Conservation (phyloP, 2,888 invertebrate genomes). For the Plutella xylostella region DNA sequence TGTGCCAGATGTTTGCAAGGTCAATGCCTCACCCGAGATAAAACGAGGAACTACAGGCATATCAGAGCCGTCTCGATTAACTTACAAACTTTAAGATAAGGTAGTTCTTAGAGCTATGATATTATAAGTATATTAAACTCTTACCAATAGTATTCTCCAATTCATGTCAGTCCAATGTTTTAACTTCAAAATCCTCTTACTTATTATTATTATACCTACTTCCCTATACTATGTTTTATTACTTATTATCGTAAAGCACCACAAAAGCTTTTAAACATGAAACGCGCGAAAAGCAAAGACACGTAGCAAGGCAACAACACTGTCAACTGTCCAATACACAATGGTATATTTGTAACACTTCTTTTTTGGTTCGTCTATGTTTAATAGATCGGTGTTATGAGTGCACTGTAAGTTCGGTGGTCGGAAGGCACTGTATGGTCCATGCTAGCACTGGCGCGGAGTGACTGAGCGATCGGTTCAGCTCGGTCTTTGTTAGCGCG, state of each 20-base stretch:
- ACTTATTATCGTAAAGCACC: conserved; percentile 40
- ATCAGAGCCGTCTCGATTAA: not conserved
- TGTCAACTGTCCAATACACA: not conserved
- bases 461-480: conserved; percentile 26
- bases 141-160: conserved; percentile 8
- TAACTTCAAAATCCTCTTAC: conserved; percentile 21
- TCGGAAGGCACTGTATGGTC: conserved; percentile 60
- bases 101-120: too few species aligned
- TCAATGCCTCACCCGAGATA: conserved; percentile 31
- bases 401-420: conserved; percentile 17
- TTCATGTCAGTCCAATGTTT: conserved; percentile 16
- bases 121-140: conserved; percentile 15
- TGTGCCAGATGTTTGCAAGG: conserved; percentile 52
- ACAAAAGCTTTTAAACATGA: conserved; percentile 43
- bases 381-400: too few species aligned
- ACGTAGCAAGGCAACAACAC: conserved; percentile 65
- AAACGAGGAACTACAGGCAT: too few species aligned
- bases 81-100: too few species aligned
- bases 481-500: conserved; percentile 51
- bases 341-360: not conserved
- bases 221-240: conserved; percentile 14
- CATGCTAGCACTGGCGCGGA: conserved; percentile 40
- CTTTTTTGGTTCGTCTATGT: too few species aligned
- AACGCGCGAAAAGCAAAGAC: conserved; percentile 66
- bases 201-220: too few species aligned